Percentiles rank a stretch among this genome's conserved stretches.
These are phyloP conservation scores for Tragelaphus buxtoni DNA, from an alignment of 2,113 vertebrate species.

Conservation along the genomic window DNA sequence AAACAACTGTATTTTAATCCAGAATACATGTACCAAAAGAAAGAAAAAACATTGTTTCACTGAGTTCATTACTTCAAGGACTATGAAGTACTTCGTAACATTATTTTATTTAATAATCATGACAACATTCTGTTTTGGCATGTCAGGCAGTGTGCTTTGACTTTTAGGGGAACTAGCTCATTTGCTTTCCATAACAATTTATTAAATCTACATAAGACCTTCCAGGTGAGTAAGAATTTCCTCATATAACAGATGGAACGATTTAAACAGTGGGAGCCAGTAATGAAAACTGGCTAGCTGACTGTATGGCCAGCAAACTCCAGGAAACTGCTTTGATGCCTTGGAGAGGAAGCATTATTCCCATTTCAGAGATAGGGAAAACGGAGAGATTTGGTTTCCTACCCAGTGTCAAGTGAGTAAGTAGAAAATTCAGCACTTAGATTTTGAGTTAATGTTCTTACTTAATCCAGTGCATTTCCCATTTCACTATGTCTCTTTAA, in stretches of 20 bases:
- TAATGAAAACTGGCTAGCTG: not conserved
- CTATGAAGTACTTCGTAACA: not conserved
- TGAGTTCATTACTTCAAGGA: not conserved
- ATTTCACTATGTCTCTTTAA: not conserved
- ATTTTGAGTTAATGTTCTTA: not conserved
- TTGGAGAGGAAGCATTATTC: not conserved
- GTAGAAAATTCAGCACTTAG: not conserved
- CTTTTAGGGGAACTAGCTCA: not conserved
- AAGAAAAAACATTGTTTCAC: not conserved
- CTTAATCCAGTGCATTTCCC: not conserved
- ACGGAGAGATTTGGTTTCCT: not conserved
- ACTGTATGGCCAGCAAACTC: not conserved
- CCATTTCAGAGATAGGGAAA: not conserved
- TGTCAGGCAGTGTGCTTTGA: not conserved
- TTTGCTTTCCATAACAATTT: not conserved
- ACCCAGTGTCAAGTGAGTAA: not conserved
- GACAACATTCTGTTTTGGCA: not conserved
- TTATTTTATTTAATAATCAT: not conserved
- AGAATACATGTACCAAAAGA: not conserved
- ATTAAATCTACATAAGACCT: not conserved
- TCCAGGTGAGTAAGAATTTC: not conserved
- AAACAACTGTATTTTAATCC: not conserved
- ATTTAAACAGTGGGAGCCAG: not conserved
- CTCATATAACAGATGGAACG: not conserved
- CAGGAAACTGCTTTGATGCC: not conserved